Evolutionary conservation across 2,113 vertebrate species (phyloP).

Genomic region (Xenus cinereus): DNA sequence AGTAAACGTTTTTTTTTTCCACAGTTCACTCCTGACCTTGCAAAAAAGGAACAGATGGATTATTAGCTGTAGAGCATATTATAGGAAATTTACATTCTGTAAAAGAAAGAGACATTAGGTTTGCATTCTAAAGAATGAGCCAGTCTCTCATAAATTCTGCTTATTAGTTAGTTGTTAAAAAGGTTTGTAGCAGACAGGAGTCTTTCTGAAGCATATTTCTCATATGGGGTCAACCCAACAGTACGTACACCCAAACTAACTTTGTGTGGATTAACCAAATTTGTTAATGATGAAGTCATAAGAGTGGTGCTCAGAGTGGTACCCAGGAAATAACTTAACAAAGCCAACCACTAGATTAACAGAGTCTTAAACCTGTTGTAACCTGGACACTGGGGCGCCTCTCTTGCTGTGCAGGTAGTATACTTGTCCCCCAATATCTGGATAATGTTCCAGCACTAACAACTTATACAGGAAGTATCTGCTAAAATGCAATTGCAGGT

Average conservation of each 20-base stretch:
- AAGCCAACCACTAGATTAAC: background rate
- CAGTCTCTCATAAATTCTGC: background rate
- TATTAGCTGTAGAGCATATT: background rate
- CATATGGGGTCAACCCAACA: background rate
- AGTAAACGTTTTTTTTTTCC: background rate
- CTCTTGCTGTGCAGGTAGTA: background rate
- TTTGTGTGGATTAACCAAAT: background rate
- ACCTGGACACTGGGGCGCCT: background rate
- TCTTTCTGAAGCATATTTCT: background rate
- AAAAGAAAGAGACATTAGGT: background rate
- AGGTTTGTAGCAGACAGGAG: background rate
- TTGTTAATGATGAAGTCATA: background rate
- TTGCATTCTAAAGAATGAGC: background rate
- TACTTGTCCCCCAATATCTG: background rate
- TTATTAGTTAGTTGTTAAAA: background rate
- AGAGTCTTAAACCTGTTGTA: background rate
- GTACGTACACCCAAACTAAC: background rate
- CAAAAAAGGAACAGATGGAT: background rate
- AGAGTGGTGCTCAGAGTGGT: background rate
- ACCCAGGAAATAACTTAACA: background rate
- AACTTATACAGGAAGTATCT: background rate
- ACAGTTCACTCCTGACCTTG: constrained; percentile 36
- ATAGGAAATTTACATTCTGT: background rate
- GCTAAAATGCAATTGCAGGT: background rate
- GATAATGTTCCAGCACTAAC: background rate